Base-by-base conservation (phyloP, 1,140 invertebrate species). In the Chironomus tepperi region DNA sequence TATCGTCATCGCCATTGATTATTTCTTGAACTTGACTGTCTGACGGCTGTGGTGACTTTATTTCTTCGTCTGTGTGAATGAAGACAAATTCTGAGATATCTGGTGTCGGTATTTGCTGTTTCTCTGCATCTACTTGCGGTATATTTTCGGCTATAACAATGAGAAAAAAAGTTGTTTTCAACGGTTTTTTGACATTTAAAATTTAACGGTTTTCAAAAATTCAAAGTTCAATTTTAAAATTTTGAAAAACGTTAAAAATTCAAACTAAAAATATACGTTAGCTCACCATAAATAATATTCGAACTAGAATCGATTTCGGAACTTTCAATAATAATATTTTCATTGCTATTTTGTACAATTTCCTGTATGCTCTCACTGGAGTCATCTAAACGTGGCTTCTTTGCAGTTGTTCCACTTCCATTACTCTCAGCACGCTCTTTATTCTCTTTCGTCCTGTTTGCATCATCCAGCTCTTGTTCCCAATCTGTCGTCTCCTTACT, bases 401-500 rank as follows among this genome's bases (percentile, higher is more conserved):
- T 57, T 5, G 47, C 1, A 57, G 15, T 0, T 15, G 16, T 18
- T 70, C 5, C 65, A 21, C 65, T 10, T 9, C 16, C 65, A 70
- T 70, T 21, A 19, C 65, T 70, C 3, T 70, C 47, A 57, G 10
- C 18, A 18, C 65, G 9, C 2, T 18, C 65, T 19, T 18, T 19
- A 19, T 19, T 70, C 18, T 21, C 65, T 70, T 18, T 70, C 18
- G 65, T 70, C 10, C 65, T 18, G 18, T 70, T 70, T 21, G 19
- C 65, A 70, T 70, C 65, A 16, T 70, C 65, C 15, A 70, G 16
- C 5, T 70, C 65, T 70, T 70, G 65, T 10, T 70, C 65, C 65
- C 65, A 70, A 70, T 70, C 65, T n/a, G 19, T 21, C 24, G 24
- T 34, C 24, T 34, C 24, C 5, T 34, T 34, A 34, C 24, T 34